A percentile compares a stretch with the other conserved stretches of the same genome.
phyloP scores from a whole-genome alignment of 2,888 invertebrate species.

The Hipparchia sbordonii region DNA sequence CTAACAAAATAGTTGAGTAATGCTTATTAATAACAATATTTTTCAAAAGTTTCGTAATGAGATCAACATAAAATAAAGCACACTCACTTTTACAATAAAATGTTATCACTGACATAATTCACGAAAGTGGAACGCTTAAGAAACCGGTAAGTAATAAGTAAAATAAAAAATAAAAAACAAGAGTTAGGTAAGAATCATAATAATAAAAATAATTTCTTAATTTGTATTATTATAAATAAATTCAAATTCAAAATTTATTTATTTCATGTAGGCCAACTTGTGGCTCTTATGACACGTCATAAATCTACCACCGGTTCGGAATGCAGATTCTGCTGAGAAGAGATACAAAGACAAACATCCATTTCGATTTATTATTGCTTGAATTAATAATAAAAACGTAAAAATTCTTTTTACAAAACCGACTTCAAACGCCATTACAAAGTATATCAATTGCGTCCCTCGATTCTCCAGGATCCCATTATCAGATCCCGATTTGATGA shows the following conservation, averaged over 20 bases:
- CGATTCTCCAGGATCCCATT: too few species aligned
- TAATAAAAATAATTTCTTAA: neutral
- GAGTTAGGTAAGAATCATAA: slow-evolving; percentile 6
- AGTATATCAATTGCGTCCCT: too few species aligned
- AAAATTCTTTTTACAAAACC: too few species aligned
- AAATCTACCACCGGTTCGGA: too few species aligned
- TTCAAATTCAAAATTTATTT: too few species aligned
- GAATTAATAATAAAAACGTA: too few species aligned
- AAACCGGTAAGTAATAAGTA: neutral
- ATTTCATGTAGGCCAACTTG: too few species aligned
- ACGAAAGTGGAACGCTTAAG: slow-evolving; percentile 10
- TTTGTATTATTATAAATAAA: neutral
- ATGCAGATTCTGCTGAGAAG: too few species aligned
- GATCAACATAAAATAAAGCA: neutral
- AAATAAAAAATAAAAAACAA: neutral
- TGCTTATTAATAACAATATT: neutral
- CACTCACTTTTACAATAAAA: slow-evolving; percentile 16
- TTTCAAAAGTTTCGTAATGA: neutral
- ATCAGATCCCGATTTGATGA: too few species aligned
- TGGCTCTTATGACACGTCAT: too few species aligned
- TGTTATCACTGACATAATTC: slow-evolving; percentile 10
- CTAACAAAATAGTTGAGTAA: neutral
- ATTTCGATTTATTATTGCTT: neutral
- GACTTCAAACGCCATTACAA: too few species aligned
- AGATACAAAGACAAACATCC: neutral